Evolutionary conservation across 1,140 invertebrate species (phyloP).

Genomic region (Bilobella aurantiaca): DNA sequence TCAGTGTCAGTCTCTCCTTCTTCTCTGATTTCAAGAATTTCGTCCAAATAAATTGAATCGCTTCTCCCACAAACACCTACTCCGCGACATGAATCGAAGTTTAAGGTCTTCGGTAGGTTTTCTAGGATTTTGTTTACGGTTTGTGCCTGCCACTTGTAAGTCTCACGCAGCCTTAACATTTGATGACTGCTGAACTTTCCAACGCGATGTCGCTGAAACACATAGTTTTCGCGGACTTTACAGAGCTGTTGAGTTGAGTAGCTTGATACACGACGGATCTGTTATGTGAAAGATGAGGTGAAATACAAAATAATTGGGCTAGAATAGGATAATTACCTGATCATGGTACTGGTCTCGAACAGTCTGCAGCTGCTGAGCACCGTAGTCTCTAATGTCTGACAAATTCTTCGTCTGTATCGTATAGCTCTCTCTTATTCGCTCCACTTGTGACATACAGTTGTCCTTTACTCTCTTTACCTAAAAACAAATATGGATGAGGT

Average conservation of each 20-base stretch:
- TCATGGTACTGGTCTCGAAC: slow-evolving; percentile 84
- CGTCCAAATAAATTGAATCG: slow-evolving; percentile 53
- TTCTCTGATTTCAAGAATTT: slow-evolving; percentile 33
- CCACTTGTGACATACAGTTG: slow-evolving; percentile 83
- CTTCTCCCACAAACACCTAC: slow-evolving; percentile 70
- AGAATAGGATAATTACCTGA: no score
- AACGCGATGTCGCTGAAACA: slow-evolving; percentile 86
- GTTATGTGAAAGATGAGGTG: no score
- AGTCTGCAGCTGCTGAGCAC: slow-evolving; percentile 67
- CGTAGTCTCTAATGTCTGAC: slow-evolving; percentile 78
- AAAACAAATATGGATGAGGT: no score
- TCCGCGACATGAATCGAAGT: slow-evolving; percentile 78
- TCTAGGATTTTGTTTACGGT: slow-evolving; percentile 87
- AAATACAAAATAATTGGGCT: no score
- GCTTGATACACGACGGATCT: slow-evolving; percentile 60
- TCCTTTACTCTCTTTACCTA: slow-evolving; percentile 78
- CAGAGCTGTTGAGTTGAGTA: slow-evolving; percentile 81
- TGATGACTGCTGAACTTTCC: slow-evolving; percentile 88
- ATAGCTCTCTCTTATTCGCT: slow-evolving; percentile 85
- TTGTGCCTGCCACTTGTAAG: slow-evolving; percentile 89
- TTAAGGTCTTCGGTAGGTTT: slow-evolving; percentile 71
- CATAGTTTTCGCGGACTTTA: slow-evolving; percentile 87
- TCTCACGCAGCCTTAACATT: slow-evolving; percentile 72
- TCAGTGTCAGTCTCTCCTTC: no score
- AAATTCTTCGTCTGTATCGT: slow-evolving; percentile 74